These are phyloP conservation scores for Pyrocoelia pectoralis DNA, from an alignment of 2,888 invertebrate genomes.

Conservation along the genomic window DNA sequence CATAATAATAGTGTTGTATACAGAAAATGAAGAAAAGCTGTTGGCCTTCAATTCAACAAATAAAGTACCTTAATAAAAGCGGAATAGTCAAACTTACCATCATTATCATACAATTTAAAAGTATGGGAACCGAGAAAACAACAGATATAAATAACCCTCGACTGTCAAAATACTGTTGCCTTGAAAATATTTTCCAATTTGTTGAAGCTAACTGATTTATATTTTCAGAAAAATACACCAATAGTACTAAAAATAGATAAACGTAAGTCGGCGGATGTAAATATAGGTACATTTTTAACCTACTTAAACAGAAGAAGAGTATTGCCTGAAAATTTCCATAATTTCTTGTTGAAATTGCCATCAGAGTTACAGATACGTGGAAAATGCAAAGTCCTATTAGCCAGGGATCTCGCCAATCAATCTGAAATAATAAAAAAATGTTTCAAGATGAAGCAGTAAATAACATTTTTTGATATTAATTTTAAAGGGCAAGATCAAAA, in stretches of 20 bases:
- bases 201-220: slow-evolving; percentile 89
- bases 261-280: not conserved
- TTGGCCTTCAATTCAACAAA: not conserved
- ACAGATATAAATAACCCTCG: slow-evolving; percentile 93
- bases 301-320: slow-evolving; percentile 80
- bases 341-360: slow-evolving; percentile 82
- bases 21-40: too few relatives aligned
- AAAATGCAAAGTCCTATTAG: slow-evolving; percentile 77
- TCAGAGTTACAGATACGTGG: slow-evolving; percentile 79
- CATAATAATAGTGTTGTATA: too few relatives aligned
- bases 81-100: slow-evolving; percentile 75
- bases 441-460: too few relatives aligned
- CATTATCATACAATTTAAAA: slow-evolving; percentile 92
- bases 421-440: slow-evolving; percentile 61
- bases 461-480: not conserved
- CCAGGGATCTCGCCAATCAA: slow-evolving; percentile 92
- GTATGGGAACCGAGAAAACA: slow-evolving; percentile 91
- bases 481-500: too few relatives aligned
- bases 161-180: slow-evolving; percentile 93
- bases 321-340: slow-evolving; percentile 87
- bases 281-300: slow-evolving; percentile 63
- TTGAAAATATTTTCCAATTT: slow-evolving; percentile 87
- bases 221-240: slow-evolving; percentile 90
- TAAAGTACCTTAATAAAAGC: not conserved
- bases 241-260: slow-evolving; percentile 67